phyloP scores from a whole-genome alignment of 64 coral and sea anemone genomes.

The Actinia equina region DNA sequence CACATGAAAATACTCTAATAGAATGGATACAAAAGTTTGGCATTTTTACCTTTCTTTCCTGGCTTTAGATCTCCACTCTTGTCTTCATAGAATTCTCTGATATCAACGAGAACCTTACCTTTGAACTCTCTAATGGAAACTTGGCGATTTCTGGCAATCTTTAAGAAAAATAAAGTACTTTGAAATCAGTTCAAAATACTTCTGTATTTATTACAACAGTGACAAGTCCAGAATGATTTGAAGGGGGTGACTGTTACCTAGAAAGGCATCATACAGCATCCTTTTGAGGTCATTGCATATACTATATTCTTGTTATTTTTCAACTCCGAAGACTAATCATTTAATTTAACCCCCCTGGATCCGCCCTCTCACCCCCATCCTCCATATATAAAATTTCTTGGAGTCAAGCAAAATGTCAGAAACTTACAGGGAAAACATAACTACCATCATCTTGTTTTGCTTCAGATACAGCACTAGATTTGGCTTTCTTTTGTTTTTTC shows the following conservation, averaged over 20 bases:
- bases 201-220: too few species aligned
- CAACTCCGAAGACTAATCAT: too few species aligned
- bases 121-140: constrained; percentile 86
- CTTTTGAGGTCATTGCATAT: too few species aligned
- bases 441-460: constrained; percentile 15
- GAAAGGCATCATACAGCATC: too few species aligned
- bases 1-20: too few species aligned
- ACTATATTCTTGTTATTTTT: too few species aligned
- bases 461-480: neutral
- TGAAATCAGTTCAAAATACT: neutral
- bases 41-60: constrained; percentile 73
- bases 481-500: neutral
- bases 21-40: neutral
- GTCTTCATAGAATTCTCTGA: constrained; percentile 89
- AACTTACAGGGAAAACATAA: constrained; percentile 29
- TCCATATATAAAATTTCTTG: too few species aligned
- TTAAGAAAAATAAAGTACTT: neutral
- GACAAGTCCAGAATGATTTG: too few species aligned
- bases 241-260: neutral
- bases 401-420: neutral
- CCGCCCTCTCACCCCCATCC: too few species aligned
- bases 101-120: constrained; percentile 83
- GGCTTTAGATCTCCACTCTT: constrained; percentile 74
- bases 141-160: constrained; percentile 73
- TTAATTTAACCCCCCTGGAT: too few species aligned